These are phyloP conservation scores for Hippopotamus amphibius DNA, from an alignment of 2,113 vertebrate genomes.

Conservation along the genomic window DNA sequence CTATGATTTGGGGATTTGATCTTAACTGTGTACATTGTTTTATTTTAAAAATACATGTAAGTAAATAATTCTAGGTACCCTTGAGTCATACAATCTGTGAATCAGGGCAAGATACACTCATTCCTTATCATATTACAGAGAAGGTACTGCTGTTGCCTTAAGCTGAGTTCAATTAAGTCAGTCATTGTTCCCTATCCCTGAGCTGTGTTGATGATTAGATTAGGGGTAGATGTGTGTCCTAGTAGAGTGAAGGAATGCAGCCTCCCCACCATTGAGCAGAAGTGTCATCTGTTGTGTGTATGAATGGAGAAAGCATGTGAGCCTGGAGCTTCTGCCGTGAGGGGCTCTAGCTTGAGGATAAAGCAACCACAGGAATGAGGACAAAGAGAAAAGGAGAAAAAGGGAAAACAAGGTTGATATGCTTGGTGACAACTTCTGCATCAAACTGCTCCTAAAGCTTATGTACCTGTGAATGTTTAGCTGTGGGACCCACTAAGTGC, in stretches of 20 bases:
- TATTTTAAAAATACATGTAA: background rate
- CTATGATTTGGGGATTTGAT: background rate
- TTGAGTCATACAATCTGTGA: background rate
- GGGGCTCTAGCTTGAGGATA: background rate
- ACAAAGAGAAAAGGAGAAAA: background rate
- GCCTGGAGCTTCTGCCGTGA: background rate
- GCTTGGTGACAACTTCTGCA: background rate
- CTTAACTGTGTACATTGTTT: background rate
- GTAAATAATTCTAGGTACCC: background rate
- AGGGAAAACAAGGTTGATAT: background rate
- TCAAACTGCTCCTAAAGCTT: conserved; percentile 5
- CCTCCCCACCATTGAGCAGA: background rate
- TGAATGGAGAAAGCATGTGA: background rate
- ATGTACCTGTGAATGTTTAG: background rate
- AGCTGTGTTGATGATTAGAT: conserved; percentile 11
- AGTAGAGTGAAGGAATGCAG: background rate
- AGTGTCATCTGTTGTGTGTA: background rate
- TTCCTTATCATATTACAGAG: background rate
- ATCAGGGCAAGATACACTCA: background rate
- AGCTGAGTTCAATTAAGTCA: background rate
- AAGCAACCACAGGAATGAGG: background rate
- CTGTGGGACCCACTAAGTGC: background rate
- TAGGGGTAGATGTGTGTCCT: background rate
- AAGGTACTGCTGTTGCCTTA: background rate
- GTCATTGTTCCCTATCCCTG: background rate